Conservation (phyloP, 2,888 invertebrate genomes). For the Kuschelorhynchus macadamiae region DNA sequence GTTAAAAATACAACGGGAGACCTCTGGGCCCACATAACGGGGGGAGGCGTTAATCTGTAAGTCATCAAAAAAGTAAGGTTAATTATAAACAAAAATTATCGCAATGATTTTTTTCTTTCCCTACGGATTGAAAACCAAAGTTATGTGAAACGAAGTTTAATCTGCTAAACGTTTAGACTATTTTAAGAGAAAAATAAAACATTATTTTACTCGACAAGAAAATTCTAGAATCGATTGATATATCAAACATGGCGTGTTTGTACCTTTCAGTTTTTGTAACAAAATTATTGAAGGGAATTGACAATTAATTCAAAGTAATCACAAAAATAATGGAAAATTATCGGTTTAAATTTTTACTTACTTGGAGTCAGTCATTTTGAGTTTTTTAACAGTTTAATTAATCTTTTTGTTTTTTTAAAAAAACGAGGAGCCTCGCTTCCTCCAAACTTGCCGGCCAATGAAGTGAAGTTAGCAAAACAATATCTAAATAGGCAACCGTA, state of each 20-base stretch:
- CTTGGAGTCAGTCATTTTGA: slow-evolving; percentile 46
- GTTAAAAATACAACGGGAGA: slow-evolving; percentile 87
- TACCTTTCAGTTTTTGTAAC: not conserved
- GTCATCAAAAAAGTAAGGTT: slow-evolving; percentile 54
- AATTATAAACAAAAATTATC: slow-evolving; percentile 32
- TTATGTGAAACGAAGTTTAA: too few species aligned
- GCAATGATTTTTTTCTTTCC: too few species aligned
- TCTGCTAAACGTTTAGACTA: not conserved
- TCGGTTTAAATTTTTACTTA: slow-evolving; percentile 25
- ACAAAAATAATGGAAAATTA: too few species aligned
- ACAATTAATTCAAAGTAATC: not conserved
- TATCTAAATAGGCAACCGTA: too few species aligned
- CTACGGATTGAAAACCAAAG: too few species aligned
- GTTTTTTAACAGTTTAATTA: slow-evolving; percentile 9
- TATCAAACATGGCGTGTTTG: slow-evolving; percentile 42
- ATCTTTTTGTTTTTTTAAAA: slow-evolving; percentile 5
- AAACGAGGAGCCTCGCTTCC: slow-evolving; percentile 5
- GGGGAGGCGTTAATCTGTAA: slow-evolving; percentile 81
- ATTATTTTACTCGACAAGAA: slow-evolving; percentile 23
- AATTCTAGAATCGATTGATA: slow-evolving; percentile 47
- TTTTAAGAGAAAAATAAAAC: not conserved
- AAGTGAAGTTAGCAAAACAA: not conserved
- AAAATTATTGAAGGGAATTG: not conserved
- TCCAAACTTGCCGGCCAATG: not conserved
- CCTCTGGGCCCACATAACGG: slow-evolving; percentile 95